phyloP scores from a whole-genome alignment of 2,888 invertebrate genomes.

The Sycophila texana region DNA sequence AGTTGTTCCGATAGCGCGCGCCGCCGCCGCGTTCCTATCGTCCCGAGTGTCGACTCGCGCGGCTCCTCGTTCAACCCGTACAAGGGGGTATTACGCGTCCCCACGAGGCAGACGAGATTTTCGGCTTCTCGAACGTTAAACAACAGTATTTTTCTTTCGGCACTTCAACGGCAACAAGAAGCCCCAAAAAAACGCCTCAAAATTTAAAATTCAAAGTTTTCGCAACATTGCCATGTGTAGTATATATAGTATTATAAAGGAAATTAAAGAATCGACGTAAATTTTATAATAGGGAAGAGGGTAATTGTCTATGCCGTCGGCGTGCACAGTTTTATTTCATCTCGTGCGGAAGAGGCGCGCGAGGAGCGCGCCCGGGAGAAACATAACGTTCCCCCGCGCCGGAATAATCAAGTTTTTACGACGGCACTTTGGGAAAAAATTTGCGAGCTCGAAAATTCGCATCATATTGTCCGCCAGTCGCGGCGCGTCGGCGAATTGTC shows the following conservation, averaged over 20 bases:
- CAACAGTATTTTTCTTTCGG: too few relatives aligned
- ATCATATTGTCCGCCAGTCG: slow-evolving; percentile 37
- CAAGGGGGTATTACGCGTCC: too few relatives aligned
- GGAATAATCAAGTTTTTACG: slow-evolving; percentile 54
- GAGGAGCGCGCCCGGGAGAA: not conserved
- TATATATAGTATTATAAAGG: not conserved
- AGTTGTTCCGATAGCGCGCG: slow-evolving; percentile 53
- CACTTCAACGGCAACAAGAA: too few relatives aligned
- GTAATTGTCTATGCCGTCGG: slow-evolving; percentile 13
- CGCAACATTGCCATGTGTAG: too few relatives aligned
- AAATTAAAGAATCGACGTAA: slow-evolving; percentile 28
- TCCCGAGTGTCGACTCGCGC: slow-evolving; percentile 33
- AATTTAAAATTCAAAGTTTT: not conserved
- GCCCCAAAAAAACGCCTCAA: not conserved
- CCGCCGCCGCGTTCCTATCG: slow-evolving; percentile 20
- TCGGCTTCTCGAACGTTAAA: too few relatives aligned
- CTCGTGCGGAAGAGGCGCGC: not conserved
- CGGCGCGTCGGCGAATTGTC: slow-evolving; percentile 29
- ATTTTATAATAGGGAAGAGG: slow-evolving; percentile 10
- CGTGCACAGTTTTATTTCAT: slow-evolving; percentile 4
- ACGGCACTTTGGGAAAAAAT: slow-evolving; percentile 50
- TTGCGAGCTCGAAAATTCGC: slow-evolving; percentile 56
- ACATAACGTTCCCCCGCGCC: slow-evolving; percentile 20
- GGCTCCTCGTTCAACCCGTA: not conserved
- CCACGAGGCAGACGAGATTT: too few relatives aligned